A percentile compares a stretch with the other conserved stretches of the same genome.
Evolutionary conservation across 2,888 invertebrate species (phyloP).

Genomic region (Tanaodytes sp.): DNA sequence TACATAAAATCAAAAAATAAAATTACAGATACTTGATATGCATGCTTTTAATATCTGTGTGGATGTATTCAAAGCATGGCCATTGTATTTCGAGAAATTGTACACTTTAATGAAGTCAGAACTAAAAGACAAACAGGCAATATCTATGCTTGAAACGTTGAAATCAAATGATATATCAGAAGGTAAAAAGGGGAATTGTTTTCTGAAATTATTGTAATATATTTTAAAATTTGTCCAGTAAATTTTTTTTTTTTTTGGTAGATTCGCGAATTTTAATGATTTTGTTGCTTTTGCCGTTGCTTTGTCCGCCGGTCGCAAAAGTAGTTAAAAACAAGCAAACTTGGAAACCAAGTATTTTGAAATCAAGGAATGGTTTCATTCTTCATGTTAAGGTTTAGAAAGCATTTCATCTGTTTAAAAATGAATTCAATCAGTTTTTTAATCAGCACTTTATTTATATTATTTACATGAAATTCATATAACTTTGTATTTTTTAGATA

Average conservation of each 20-base stretch:
- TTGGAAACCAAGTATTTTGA: conserved; percentile 8
- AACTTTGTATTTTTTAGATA: conserved; percentile 13
- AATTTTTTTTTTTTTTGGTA: background rate
- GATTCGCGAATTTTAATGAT: background rate
- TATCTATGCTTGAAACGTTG: background rate
- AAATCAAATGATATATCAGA: background rate
- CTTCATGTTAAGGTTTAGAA: conserved; percentile 12
- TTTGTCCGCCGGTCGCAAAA: background rate
- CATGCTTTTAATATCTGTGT: no score
- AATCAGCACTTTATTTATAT: no score
- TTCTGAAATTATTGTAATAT: no score
- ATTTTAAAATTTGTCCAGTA: no score
- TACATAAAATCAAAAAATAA: no score
- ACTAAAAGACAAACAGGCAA: background rate
- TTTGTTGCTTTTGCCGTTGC: background rate
- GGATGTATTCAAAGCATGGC: no score
- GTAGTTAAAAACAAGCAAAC: background rate
- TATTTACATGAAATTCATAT: no score
- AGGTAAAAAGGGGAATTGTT: no score
- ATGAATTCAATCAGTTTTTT: no score
- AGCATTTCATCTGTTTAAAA: no score
- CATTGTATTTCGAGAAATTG: background rate
- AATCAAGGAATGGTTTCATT: conserved; percentile 2
- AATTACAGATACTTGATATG: no score
- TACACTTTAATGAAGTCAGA: background rate